Conservation (phyloP, 2,113 vertebrate genomes). For the Ondatra zibethicus region DNA sequence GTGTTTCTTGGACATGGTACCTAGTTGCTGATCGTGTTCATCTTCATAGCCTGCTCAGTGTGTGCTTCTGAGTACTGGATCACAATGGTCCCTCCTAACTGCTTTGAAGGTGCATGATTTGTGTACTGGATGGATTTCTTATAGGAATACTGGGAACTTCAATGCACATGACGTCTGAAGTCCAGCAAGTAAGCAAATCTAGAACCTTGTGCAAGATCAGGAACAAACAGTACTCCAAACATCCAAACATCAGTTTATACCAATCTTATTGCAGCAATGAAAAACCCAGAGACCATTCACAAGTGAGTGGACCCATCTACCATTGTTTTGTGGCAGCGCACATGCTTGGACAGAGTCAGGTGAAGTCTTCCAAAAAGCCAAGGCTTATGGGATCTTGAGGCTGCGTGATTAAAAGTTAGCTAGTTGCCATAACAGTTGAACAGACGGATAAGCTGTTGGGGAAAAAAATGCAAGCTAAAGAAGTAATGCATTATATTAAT, state of each 20-base stretch:
- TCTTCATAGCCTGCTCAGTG: neutral
- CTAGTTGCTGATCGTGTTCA: neutral
- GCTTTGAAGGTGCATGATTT: neutral
- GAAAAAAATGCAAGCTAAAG: neutral
- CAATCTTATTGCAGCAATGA: neutral
- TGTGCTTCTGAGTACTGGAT: neutral
- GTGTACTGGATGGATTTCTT: neutral
- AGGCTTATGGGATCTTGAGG: neutral
- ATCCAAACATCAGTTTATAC: neutral
- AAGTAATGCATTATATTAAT: neutral
- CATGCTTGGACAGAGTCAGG: too few species aligned
- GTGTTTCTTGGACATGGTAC: neutral
- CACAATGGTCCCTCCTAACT: neutral
- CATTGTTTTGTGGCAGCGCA: neutral
- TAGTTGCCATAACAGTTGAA: neutral
- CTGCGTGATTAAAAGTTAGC: neutral
- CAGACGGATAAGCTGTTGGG: neutral
- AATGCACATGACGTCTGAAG: neutral
- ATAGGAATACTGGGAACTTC: neutral
- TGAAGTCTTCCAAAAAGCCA: neutral
- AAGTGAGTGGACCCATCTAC: neutral
- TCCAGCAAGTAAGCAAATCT: neutral
- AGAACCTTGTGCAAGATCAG: neutral
- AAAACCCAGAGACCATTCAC: neutral
- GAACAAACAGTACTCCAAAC: neutral